Evolutionary conservation across 2,888 invertebrate genomes (phyloP).

Genomic region (Onthophagus sagittarius): DNA sequence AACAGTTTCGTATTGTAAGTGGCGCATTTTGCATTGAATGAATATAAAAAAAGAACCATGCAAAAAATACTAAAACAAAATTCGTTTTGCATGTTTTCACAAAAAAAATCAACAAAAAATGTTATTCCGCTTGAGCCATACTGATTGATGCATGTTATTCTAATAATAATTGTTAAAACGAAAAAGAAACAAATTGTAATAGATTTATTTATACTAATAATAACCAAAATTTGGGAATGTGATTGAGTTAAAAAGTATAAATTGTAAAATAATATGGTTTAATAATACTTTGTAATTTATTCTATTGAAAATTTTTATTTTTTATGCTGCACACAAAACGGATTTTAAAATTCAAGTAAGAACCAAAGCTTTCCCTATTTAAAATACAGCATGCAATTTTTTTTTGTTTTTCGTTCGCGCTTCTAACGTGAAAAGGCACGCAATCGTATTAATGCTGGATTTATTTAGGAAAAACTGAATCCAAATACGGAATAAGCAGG

Average conservation of each 20-base stretch:
- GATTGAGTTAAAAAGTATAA: background rate
- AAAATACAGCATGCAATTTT: background rate
- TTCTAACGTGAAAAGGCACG: background rate
- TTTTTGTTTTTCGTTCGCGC: background rate
- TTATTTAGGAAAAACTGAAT: slow-evolving; percentile 37
- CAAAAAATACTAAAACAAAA: no score
- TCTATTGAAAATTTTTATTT: background rate
- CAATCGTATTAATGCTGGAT: slow-evolving; percentile 26
- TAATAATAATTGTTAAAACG: no score
- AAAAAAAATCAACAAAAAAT: no score
- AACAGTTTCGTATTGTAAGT: no score
- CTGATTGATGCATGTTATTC: no score
- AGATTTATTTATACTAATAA: no score
- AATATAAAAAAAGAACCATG: no score
- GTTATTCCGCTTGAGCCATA: no score
- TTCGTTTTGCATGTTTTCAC: no score
- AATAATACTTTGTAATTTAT: background rate
- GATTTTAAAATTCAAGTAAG: background rate
- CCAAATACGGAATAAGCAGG: slow-evolving; percentile 29
- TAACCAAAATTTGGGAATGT: no score
- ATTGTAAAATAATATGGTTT: background rate
- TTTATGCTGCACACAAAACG: background rate
- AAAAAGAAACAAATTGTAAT: no score
- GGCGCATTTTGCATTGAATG: no score
- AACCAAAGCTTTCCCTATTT: background rate